These are phyloP conservation scores for Ophioninae sp. DNA, from an alignment of 2,888 invertebrate genomes.

Conservation along the genomic window DNA sequence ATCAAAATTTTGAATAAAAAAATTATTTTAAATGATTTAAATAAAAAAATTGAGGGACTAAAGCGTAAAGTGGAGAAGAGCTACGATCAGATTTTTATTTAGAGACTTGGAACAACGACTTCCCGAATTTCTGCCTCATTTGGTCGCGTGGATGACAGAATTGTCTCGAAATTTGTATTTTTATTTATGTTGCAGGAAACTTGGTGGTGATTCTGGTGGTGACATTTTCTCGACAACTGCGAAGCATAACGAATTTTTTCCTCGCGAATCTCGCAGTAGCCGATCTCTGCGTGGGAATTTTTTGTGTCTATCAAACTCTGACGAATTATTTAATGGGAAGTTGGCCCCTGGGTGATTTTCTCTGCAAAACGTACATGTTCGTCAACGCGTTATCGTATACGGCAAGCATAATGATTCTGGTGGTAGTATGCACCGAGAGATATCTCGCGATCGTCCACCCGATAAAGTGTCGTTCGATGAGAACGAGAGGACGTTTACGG, in stretches of 20 bases:
- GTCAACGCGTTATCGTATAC: constrained; percentile 94
- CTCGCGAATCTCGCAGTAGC: constrained; percentile 94
- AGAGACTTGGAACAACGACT: not conserved
- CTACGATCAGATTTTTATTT: not conserved
- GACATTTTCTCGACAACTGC: constrained; percentile 89
- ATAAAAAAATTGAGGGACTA: constrained; percentile 3
- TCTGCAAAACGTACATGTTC: constrained; percentile 96
- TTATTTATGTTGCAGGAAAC: constrained; percentile 85
- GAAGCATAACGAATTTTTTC: constrained; percentile 96
- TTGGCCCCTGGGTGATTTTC: constrained; percentile 91
- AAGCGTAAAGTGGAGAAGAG: too few relatives aligned
- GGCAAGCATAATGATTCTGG: constrained; percentile 93
- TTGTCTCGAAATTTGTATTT: not conserved
- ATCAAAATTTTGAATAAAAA: too few relatives aligned
- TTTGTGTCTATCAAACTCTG: constrained; percentile 95
- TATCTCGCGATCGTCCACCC: constrained; percentile 94
- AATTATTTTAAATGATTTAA: not conserved
- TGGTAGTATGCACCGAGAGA: constrained; percentile 93
- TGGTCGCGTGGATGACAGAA: not conserved
- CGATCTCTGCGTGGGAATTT: constrained; percentile 95
- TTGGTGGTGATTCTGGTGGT: constrained; percentile 93
- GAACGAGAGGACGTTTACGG: constrained; percentile 89
- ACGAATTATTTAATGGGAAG: constrained; percentile 90
- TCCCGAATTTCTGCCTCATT: not conserved
- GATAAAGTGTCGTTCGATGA: constrained; percentile 91